phyloP scores from a whole-genome alignment of 2,888 invertebrate species.

The Catonia carolina region DNA sequence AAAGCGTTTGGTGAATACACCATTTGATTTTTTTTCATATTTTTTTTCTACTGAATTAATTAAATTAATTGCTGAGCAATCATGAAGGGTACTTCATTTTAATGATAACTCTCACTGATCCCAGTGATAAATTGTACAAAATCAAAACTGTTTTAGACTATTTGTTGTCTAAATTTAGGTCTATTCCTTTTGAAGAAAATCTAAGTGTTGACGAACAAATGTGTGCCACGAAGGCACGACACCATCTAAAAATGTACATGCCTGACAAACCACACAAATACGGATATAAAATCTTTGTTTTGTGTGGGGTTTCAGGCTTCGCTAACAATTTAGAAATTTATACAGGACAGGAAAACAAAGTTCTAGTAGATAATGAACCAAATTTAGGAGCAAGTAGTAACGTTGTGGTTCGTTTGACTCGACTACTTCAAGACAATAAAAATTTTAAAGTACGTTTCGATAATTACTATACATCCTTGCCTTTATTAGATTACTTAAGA shows the following conservation, averaged over 20 bases:
- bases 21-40: constrained; percentile 8
- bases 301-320: constrained; percentile 24
- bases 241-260: constrained; percentile 37
- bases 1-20: too few relatives aligned
- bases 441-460: constrained; percentile 25
- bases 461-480: constrained; percentile 26
- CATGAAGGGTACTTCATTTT: constrained; percentile 9
- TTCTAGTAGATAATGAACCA: constrained; percentile 19
- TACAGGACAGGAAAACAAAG: constrained; percentile 26
- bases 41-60: constrained; percentile 8
- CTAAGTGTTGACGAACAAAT: constrained; percentile 1
- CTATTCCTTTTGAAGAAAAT: constrained; percentile 5
- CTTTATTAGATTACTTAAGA: constrained; percentile 12
- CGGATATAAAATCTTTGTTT: constrained; percentile 30
- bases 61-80: constrained; percentile 4
- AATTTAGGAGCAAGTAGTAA: constrained; percentile 23
- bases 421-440: constrained; percentile 18
- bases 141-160: neutral
- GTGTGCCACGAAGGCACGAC: constrained; percentile 28
- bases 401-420: constrained; percentile 23
- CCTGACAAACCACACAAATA: constrained; percentile 41
- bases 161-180: neutral
- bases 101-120: neutral
- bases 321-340: constrained; percentile 29
- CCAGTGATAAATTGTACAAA: constrained; percentile 2